A percentile compares a stretch with the other conserved stretches of the same genome.
Evolutionary conservation across 2,113 vertebrate genomes (phyloP).

Genomic region (Merops nubicus): DNA sequence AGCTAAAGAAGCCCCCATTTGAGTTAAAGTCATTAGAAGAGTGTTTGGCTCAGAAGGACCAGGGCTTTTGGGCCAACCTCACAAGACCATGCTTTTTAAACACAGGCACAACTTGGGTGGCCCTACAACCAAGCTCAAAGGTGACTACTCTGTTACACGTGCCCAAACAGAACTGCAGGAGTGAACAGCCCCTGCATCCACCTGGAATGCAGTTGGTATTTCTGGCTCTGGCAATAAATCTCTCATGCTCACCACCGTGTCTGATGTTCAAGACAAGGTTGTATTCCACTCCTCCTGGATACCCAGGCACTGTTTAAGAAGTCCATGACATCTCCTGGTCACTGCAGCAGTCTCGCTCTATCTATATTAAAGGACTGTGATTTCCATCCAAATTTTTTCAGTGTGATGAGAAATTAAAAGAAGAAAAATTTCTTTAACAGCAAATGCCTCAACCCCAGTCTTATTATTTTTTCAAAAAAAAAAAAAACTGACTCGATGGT

Average conservation of each 20-base stretch:
- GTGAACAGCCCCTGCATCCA: not conserved
- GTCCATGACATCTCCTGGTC: not conserved
- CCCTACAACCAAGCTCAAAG: accelerated
- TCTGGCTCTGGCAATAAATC: not conserved
- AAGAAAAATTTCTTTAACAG: slow-evolving; percentile 19
- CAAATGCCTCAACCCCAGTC: not conserved
- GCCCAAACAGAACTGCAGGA: not conserved
- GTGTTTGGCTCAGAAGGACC: no score
- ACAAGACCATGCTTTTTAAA: not conserved
- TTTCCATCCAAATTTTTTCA: not conserved
- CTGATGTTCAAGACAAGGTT: not conserved
- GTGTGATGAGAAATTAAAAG: slow-evolving; percentile 6
- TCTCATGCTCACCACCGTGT: not conserved
- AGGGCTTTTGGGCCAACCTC: not conserved
- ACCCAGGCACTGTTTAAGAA: not conserved
- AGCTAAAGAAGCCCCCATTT: not conserved
- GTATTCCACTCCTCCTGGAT: not conserved
- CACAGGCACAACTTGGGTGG: accelerated
- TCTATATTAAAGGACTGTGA: not conserved
- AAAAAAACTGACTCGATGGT: not conserved
- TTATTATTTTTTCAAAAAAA: not conserved
- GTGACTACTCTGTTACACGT: not conserved
- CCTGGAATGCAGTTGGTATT: not conserved
- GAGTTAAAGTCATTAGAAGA: not conserved
- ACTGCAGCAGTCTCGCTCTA: not conserved